Conservation (phyloP, 2,888 invertebrate species). For the Therioaphis trifolii region DNA sequence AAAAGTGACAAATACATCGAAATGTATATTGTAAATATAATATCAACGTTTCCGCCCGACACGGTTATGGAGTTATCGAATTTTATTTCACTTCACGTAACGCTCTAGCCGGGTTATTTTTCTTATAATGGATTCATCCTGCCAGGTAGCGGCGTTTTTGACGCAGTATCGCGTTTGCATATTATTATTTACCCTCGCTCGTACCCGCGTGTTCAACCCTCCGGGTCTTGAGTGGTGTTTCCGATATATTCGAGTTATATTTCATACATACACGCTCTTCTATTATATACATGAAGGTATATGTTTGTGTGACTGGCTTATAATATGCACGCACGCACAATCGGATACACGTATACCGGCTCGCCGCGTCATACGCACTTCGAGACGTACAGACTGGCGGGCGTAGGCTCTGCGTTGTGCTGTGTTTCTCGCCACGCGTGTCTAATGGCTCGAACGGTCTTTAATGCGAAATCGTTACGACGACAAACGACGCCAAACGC, state of each 20-base stretch:
- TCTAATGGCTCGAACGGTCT: too few relatives aligned
- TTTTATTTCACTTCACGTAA: not conserved
- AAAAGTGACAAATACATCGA: conserved; percentile 17
- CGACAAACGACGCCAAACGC: too few relatives aligned
- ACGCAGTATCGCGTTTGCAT: conserved; percentile 18
- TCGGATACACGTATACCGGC: not conserved
- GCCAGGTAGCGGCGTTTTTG: not conserved
- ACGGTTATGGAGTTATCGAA: conserved; percentile 3
- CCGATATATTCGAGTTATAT: not conserved
- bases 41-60: not conserved
- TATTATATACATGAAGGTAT: too few relatives aligned
- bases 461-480: too few relatives aligned
- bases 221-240: not conserved
- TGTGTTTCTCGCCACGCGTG: too few relatives aligned
- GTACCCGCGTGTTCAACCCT: not conserved
- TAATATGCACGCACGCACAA: too few relatives aligned
- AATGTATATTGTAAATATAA: conserved; percentile 6
- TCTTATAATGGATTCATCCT: not conserved
- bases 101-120: not conserved
- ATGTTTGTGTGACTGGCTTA: too few relatives aligned
- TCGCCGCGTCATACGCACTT: too few relatives aligned
- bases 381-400: too few relatives aligned
- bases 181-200: conserved; percentile 34
- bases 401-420: too few relatives aligned
- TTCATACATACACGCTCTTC: not conserved